Conservation (phyloP, 92 coral and sea anemone species). For the Porites rus region DNA sequence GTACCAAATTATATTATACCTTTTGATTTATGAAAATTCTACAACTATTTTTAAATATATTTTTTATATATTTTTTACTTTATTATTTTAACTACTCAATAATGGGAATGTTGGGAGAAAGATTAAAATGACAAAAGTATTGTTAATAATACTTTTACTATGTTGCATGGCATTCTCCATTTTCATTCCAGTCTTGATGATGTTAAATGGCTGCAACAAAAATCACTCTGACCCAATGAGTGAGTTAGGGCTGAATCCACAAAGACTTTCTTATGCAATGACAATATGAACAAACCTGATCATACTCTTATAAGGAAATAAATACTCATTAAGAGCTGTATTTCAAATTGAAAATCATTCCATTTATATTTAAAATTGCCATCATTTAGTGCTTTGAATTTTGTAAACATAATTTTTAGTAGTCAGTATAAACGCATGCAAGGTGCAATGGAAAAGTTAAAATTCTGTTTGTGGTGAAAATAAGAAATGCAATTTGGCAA, state of each 20-base stretch:
- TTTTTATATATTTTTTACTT: too few species aligned
- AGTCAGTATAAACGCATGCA: not conserved
- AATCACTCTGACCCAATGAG: too few species aligned
- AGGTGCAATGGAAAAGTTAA: not conserved
- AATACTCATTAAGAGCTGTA: slow-evolving; percentile 33
- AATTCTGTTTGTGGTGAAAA: not conserved
- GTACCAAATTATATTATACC: too few species aligned
- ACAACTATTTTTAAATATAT: too few species aligned
- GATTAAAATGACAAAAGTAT: too few species aligned
- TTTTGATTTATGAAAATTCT: too few species aligned
- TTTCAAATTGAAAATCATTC: not conserved
- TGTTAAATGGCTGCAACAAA: not conserved
- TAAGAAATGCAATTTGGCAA: slow-evolving; percentile 12
- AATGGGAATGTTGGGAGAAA: too few species aligned
- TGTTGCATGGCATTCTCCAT: not conserved
- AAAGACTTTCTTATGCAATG: too few species aligned
- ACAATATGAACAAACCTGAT: not conserved
- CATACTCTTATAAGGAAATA: not conserved
- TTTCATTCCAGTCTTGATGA: not conserved
- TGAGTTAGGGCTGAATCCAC: too few species aligned
- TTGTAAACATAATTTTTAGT: not conserved
- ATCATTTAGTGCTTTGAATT: not conserved
- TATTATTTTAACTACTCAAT: too few species aligned
- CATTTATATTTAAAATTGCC: not conserved
- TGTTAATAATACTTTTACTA: too few species aligned